Conservation (phyloP, 2,113 vertebrate species). For the Datnioides undecimradiatus region DNA sequence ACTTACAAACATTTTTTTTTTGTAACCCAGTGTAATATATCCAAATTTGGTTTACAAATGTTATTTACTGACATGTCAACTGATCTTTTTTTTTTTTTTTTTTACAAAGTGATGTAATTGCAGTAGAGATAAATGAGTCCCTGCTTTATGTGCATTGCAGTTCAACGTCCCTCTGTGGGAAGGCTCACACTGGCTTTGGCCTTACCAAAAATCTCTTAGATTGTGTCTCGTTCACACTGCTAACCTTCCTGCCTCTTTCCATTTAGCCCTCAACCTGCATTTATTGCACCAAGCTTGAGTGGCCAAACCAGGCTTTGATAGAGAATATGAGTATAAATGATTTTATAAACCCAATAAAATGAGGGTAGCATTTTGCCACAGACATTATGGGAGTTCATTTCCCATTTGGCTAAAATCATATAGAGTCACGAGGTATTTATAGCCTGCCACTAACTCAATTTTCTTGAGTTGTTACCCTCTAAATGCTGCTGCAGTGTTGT, state of each 20-base stretch:
- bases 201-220: neutral
- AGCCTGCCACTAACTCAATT: conserved; percentile 37
- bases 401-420: conserved; percentile 37
- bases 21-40: too few species aligned
- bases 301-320: conserved; percentile 32
- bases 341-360: conserved; percentile 45
- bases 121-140: conserved; percentile 29
- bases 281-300: conserved; percentile 25
- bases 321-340: conserved; percentile 16
- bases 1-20: too few species aligned
- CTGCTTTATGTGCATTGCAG: conserved; percentile 19
- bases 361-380: conserved; percentile 40
- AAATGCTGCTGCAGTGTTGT: neutral
- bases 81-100: conserved; percentile 1
- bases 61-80: conserved; percentile 21
- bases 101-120: conserved; percentile 2
- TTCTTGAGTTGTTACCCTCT: conserved; percentile 41
- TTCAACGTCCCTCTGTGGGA: conserved; percentile 18
- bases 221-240: neutral
- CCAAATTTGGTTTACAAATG: conserved; percentile 38
- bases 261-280: conserved; percentile 15
- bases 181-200: conserved; percentile 9
- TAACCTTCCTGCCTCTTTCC: conserved; percentile 2
- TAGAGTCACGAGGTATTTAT: conserved; percentile 34
- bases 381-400: conserved; percentile 45